Evolutionary conservation across 2,797 vertebrate species (phyloP).

Genomic region (Manis javanica): DNA sequence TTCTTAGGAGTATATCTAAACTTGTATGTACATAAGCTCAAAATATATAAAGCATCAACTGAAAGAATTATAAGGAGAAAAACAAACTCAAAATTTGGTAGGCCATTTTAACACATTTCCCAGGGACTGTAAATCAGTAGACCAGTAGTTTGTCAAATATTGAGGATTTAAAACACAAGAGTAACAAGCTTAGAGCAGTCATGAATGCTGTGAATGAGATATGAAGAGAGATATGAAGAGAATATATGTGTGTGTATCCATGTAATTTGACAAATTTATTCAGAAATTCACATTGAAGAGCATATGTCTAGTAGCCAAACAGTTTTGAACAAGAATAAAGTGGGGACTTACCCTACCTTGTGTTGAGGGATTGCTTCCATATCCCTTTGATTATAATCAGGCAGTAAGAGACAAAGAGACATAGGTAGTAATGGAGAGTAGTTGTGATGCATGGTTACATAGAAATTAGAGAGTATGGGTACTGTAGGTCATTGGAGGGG

Average conservation of each 20-base stretch:
- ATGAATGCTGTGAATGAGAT: background rate
- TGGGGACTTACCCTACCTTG: background rate
- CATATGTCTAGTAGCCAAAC: background rate
- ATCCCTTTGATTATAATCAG: background rate
- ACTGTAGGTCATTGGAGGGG: background rate
- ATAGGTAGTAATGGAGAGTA: background rate
- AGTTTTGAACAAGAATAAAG: background rate
- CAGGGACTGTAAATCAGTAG: background rate
- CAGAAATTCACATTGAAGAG: background rate
- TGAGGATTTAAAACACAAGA: constrained; percentile 27
- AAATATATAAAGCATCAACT: constrained; percentile 12
- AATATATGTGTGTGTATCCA: background rate
- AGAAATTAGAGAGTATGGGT: background rate
- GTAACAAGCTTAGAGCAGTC: background rate
- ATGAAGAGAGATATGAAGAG: too few species aligned
- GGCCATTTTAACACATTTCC: background rate
- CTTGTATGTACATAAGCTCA: background rate
- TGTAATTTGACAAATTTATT: background rate
- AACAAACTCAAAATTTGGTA: background rate
- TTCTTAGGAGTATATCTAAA: background rate
- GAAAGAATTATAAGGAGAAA: background rate
- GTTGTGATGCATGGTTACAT: background rate
- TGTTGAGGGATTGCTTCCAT: background rate
- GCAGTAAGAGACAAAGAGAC: background rate
- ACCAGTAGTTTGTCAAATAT: background rate